Conservation (phyloP, 2,888 invertebrate species). For the Cylindroiulus punctatus region DNA sequence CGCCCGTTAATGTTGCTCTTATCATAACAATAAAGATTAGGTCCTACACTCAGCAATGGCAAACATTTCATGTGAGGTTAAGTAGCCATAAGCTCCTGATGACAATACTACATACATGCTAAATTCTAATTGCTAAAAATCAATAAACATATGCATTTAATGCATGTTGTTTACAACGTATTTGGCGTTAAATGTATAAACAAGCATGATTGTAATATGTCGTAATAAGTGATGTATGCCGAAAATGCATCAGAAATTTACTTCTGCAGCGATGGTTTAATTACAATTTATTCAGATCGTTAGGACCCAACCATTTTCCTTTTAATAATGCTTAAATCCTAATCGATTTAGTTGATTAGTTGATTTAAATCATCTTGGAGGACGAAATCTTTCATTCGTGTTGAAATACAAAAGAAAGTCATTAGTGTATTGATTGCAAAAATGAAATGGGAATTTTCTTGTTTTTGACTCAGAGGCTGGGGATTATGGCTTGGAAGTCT, state of each 20-base stretch:
- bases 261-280: too few relatives aligned
- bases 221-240: too few relatives aligned
- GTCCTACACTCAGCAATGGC: background rate
- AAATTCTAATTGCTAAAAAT: too few relatives aligned
- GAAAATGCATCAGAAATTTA: too few relatives aligned
- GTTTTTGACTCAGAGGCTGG: slow-evolving; percentile 4
- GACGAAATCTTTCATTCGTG: background rate
- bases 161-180: too few relatives aligned
- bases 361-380: background rate
- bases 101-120: background rate
- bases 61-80: background rate
- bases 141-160: too few relatives aligned
- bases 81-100: background rate
- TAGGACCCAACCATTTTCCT: background rate
- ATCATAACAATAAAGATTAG: slow-evolving; percentile 2
- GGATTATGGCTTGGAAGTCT: slow-evolving; percentile 24
- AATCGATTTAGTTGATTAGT: slow-evolving; percentile 9
- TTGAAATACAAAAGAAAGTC: background rate
- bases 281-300: background rate
- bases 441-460: slow-evolving; percentile 23
- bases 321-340: slow-evolving; percentile 5
- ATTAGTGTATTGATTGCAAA: slow-evolving; percentile 24
- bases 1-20: background rate
- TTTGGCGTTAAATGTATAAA: too few relatives aligned
- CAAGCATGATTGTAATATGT: too few relatives aligned